Percentiles rank a stretch among this genome's conserved stretches.
Conservation (phyloP, 2,113 vertebrate genomes). For the Hoplias malabaricus region DNA sequence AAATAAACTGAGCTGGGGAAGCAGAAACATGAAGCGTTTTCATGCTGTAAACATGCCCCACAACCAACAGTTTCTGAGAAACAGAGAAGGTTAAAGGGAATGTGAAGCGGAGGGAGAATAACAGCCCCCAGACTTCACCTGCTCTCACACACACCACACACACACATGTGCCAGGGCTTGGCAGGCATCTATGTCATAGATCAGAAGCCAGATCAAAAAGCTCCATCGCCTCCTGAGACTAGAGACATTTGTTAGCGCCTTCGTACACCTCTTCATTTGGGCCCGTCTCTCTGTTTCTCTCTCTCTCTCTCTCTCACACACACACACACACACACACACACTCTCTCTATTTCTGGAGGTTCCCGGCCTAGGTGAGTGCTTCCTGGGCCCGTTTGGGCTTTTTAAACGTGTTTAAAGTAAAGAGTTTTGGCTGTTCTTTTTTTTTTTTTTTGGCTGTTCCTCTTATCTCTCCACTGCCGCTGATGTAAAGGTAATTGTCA, state of each 20-base stretch:
- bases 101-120: conserved; percentile 6
- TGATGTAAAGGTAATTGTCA: conserved; percentile 27
- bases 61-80: conserved; percentile 50
- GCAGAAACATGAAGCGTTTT: conserved; percentile 30
- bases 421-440: conserved; percentile 3
- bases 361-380: conserved; percentile 45
- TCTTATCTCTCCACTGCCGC: conserved; percentile 2
- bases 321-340: too few relatives aligned
- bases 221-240: conserved; percentile 37
- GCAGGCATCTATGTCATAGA: conserved; percentile 36
- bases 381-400: conserved; percentile 13
- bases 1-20: neutral
- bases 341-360: conserved; percentile 24
- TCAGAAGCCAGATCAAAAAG: conserved; percentile 47
- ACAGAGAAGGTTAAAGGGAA: conserved; percentile 10
- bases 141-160: conserved; percentile 30
- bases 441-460: conserved; percentile 25
- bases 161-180: conserved; percentile 29
- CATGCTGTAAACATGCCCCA: conserved; percentile 20
- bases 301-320: neutral
- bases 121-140: conserved; percentile 44
- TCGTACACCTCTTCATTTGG: conserved; percentile 16
- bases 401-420: neutral
- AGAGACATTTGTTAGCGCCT: conserved; percentile 31
- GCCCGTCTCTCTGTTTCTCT: neutral